Evolutionary conservation across 2,113 vertebrate species (phyloP).

Genomic region (Hypanus sabinus): DNA sequence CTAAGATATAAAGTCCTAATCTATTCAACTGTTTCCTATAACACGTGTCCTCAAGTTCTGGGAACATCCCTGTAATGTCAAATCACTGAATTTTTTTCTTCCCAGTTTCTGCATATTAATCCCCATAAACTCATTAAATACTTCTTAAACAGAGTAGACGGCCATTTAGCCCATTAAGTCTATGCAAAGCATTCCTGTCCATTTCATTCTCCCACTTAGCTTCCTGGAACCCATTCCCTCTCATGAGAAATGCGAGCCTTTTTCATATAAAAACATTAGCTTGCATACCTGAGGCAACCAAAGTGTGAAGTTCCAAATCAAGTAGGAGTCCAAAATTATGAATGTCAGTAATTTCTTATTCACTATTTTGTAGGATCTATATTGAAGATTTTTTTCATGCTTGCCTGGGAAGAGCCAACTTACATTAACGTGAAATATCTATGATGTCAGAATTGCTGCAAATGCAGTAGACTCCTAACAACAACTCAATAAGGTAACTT

Average conservation of each 20-base stretch:
- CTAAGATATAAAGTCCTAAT: too few relatives aligned
- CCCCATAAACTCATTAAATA: background rate
- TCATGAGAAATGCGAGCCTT: too few relatives aligned
- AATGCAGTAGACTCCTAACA: background rate
- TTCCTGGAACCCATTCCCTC: too few relatives aligned
- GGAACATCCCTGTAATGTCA: background rate
- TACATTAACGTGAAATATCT: background rate
- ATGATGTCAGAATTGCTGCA: background rate
- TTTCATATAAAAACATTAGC: background rate
- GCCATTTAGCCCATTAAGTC: too few relatives aligned
- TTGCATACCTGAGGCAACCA: background rate
- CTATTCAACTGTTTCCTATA: too few relatives aligned
- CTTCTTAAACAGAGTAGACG: too few relatives aligned
- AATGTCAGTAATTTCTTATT: background rate
- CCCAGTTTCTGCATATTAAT: background rate
- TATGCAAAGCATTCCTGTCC: too few relatives aligned
- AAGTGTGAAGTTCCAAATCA: background rate
- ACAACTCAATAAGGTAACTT: background rate
- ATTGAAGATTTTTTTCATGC: background rate
- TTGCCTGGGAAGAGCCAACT: background rate
- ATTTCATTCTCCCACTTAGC: too few relatives aligned
- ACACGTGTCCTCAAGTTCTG: too few relatives aligned
- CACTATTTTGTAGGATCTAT: background rate
- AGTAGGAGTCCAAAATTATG: background rate
- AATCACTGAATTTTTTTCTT: background rate